Evolutionary conservation across 2,797 vertebrate species (phyloP).

Genomic region (Sebastes umbrosus): DNA sequence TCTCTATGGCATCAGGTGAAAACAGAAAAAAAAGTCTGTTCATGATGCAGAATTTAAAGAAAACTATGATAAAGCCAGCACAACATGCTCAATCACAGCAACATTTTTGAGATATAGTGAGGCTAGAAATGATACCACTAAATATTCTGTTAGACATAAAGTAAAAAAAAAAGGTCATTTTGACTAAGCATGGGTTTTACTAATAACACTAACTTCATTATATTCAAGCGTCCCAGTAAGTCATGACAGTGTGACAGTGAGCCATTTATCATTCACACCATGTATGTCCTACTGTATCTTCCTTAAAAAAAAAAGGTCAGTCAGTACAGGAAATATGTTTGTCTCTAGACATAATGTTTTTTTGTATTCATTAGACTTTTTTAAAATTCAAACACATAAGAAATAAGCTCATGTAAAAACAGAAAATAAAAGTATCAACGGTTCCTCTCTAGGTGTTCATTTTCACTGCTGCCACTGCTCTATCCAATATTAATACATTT

Average conservation of each 20-base stretch:
- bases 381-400: background rate
- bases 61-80: background rate
- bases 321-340: background rate
- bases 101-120: background rate
- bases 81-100: background rate
- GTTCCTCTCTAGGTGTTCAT: background rate
- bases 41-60: background rate
- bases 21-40: slow-evolving; percentile 49
- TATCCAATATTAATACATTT: background rate
- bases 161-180: background rate
- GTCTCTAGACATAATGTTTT: background rate
- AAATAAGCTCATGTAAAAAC: background rate
- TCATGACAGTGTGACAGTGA: background rate
- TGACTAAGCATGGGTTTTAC: background rate
- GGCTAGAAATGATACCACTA: background rate
- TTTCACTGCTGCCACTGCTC: background rate
- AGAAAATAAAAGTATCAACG: background rate
- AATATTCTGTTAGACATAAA: background rate
- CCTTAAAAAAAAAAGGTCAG: background rate
- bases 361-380: background rate
- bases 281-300: background rate
- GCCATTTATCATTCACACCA: background rate
- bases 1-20: slow-evolving; percentile 69
- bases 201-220: background rate
- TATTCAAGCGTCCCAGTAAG: background rate